These are phyloP conservation scores for Austrofundulus limnaeus DNA, from an alignment of 2,113 vertebrate genomes.

Conservation along the genomic window DNA sequence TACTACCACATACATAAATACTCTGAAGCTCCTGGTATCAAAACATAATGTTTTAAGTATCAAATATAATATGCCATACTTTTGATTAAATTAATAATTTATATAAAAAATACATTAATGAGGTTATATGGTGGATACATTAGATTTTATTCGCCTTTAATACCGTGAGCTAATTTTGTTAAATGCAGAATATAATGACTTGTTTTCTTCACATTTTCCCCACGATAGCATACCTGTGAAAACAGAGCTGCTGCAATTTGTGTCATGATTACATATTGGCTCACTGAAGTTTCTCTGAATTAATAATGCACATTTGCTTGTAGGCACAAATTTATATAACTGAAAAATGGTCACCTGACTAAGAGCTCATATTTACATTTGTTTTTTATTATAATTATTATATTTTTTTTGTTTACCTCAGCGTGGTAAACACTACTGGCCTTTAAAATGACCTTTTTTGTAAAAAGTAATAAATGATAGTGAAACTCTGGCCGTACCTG, in stretches of 20 bases:
- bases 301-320: slow-evolving; percentile 33
- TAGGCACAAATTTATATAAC: slow-evolving; percentile 2
- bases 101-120: neutral
- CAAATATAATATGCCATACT: neutral
- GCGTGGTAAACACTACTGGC: neutral
- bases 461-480: slow-evolving; percentile 26
- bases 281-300: slow-evolving; percentile 20
- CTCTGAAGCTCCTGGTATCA: neutral
- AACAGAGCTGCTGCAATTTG: slow-evolving; percentile 5
- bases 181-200: neutral
- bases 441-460: slow-evolving; percentile 52
- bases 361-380: slow-evolving; percentile 11
- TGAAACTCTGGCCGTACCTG: slow-evolving; percentile 18
- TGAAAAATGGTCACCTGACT: slow-evolving; percentile 6
- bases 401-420: slow-evolving; percentile 31
- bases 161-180: slow-evolving; percentile 5
- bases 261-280: slow-evolving; percentile 6
- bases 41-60: neutral
- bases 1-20: neutral
- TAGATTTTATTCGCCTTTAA: neutral
- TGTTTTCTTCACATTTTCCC: slow-evolving; percentile 3
- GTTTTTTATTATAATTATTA: slow-evolving; percentile 15
- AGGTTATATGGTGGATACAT: neutral
- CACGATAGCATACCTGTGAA: neutral
- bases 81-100: neutral